A percentile compares a stretch with the other conserved stretches of the same genome.
Evolutionary conservation across 2,797 vertebrate species (phyloP).

Genomic region (Pseudochromis fuscus): DNA sequence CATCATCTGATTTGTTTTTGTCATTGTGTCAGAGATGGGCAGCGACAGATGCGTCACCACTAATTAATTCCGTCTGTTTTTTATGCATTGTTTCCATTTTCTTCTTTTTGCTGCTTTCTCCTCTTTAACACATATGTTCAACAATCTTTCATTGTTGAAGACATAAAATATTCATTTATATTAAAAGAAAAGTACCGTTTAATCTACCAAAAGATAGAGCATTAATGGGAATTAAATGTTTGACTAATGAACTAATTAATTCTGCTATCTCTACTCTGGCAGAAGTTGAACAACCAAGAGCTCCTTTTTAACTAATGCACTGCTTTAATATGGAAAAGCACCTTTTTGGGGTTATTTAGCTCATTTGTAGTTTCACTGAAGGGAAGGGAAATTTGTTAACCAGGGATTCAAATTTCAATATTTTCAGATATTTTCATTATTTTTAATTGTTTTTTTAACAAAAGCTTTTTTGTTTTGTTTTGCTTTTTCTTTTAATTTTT

Average conservation of each 20-base stretch:
- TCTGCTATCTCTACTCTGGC: background rate
- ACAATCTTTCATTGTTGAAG: background rate
- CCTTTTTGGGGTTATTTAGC: too few relatives aligned
- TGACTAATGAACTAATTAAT: constrained; percentile 30
- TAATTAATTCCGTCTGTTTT: constrained; percentile 32
- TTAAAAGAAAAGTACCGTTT: constrained; percentile 27
- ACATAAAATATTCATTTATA: constrained; percentile 19
- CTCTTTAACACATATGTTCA: constrained; percentile 10
- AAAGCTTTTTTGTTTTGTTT: too few relatives aligned
- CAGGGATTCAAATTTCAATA: too few relatives aligned
- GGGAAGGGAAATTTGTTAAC: too few relatives aligned
- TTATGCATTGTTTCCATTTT: constrained; percentile 20
- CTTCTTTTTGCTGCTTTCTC: background rate
- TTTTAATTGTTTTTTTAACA: too few relatives aligned
- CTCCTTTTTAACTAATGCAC: too few relatives aligned
- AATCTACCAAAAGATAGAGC: constrained; percentile 4
- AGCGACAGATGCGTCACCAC: constrained; percentile 11
- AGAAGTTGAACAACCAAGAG: too few relatives aligned
- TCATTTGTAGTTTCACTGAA: too few relatives aligned
- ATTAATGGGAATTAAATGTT: background rate
- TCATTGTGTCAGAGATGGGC: constrained; percentile 46
- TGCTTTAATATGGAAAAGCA: too few relatives aligned
- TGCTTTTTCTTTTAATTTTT: too few relatives aligned
- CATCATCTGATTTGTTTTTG: constrained; percentile 36
- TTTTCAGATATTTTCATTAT: too few relatives aligned